Evolutionary conservation across 2,797 vertebrate species (phyloP).

Genomic region (Octomys mimax): DNA sequence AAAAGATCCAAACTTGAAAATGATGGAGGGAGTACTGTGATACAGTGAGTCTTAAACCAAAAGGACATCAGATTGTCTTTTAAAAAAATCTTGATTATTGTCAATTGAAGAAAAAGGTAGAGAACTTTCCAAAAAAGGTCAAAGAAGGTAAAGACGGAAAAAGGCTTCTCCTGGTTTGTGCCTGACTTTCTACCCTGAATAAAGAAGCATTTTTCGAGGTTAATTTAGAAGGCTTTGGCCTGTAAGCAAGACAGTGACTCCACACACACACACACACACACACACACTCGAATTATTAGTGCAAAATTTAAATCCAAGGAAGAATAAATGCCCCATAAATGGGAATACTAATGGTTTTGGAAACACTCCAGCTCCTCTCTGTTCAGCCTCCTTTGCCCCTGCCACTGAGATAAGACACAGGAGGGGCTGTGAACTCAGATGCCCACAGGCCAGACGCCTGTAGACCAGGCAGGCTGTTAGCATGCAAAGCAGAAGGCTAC

Average conservation of each 20-base stretch:
- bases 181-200: neutral
- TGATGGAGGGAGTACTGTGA: neutral
- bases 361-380: neutral
- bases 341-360: neutral
- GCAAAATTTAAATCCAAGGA: neutral
- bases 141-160: neutral
- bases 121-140: neutral
- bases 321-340: neutral
- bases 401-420: neutral
- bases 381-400: neutral
- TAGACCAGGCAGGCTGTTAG: neutral
- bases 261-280: neutral
- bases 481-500: neutral
- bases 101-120: neutral
- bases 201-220: neutral
- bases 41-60: neutral
- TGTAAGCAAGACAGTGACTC: neutral
- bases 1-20: neutral
- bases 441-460: neutral
- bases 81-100: neutral
- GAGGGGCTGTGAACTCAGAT: fast-evolving
- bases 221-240: neutral
- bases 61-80: neutral
- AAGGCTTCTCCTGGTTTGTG: neutral
- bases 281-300: neutral